Percentiles rank a stretch among this genome's conserved stretches.
Evolutionary conservation across 2,797 vertebrate species (phyloP).

Genomic region (Tadarida brasiliensis): DNA sequence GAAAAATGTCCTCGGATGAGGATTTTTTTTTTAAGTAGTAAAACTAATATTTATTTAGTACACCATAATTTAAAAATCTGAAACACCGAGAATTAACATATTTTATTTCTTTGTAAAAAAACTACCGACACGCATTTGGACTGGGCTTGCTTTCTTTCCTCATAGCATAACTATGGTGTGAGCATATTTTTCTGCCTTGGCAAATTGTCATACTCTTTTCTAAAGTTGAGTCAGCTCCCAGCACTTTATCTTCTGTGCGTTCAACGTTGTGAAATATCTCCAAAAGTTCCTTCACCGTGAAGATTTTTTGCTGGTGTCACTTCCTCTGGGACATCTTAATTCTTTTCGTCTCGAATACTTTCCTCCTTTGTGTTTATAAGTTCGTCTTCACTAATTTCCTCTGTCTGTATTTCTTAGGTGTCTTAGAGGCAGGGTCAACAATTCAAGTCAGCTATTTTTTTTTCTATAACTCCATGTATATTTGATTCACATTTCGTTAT

Average conservation of each 20-base stretch:
- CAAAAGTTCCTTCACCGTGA: not conserved
- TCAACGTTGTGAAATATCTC: conserved; percentile 56
- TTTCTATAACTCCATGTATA: not conserved
- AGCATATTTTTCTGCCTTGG: not conserved
- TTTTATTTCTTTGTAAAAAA: conserved; percentile 31
- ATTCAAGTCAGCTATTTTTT: not conserved
- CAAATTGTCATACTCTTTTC: not conserved
- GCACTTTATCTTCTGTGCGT: not conserved
- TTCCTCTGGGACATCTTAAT: conserved; percentile 36
- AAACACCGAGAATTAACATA: not conserved
- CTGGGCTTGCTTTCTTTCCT: not conserved
- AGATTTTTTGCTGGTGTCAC: not conserved
- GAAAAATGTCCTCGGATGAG: too few relatives aligned
- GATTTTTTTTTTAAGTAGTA: not conserved
- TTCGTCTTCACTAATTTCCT: not conserved
- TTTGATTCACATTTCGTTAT: not conserved
- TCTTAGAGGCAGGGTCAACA: not conserved
- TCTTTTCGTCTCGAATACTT: not conserved
- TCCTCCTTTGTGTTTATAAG: not conserved
- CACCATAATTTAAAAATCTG: not conserved
- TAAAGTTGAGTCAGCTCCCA: conserved; percentile 29
- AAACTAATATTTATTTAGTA: conserved; percentile 8
- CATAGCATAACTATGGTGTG: not conserved
- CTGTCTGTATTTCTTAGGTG: not conserved
- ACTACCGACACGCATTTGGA: not conserved